Evolutionary conservation across 53 echinoderm and acorn worm genomes (phyloP).

Genomic region (Patiria pectinifera): DNA sequence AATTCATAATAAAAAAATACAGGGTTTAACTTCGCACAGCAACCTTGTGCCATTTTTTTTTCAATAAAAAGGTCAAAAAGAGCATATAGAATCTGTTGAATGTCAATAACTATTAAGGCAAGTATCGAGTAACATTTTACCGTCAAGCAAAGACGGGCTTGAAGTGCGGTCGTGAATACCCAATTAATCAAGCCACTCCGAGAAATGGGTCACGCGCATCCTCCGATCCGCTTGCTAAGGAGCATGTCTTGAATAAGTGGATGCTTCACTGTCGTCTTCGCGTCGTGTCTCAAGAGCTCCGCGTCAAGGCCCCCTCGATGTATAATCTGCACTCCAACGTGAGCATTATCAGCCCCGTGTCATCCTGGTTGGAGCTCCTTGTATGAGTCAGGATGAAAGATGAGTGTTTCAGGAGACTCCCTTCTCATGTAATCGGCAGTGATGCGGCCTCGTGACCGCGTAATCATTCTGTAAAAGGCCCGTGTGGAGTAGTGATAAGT

Average conservation of each 20-base stretch:
- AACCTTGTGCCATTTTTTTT: too few relatives aligned
- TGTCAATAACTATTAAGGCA: neutral
- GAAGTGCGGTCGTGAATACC: neutral
- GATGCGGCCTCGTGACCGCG: too few relatives aligned
- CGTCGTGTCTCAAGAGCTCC: constrained; percentile 29
- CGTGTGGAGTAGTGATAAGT: too few relatives aligned
- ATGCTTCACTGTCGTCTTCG: constrained; percentile 27
- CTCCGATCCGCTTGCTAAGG: neutral
- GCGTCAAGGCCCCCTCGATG: neutral
- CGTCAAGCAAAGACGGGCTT: neutral
- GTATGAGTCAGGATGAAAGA: neutral
- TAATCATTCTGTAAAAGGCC: too few relatives aligned
- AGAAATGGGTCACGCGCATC: neutral
- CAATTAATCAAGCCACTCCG: constrained; percentile 1
- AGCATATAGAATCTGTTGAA: too few relatives aligned
- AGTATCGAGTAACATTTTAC: neutral
- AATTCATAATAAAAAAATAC: too few relatives aligned
- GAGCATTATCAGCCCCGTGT: neutral
- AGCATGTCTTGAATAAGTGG: neutral
- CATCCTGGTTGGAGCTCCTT: neutral
- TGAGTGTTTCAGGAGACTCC: neutral
- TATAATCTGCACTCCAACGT: constrained; percentile 1
- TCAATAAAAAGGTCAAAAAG: too few relatives aligned
- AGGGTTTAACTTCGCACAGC: too few relatives aligned
- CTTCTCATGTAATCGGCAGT: too few relatives aligned